These are phyloP conservation scores for Caradrina clavipalpis DNA, from an alignment of 2,888 invertebrate species.

Conservation along the genomic window DNA sequence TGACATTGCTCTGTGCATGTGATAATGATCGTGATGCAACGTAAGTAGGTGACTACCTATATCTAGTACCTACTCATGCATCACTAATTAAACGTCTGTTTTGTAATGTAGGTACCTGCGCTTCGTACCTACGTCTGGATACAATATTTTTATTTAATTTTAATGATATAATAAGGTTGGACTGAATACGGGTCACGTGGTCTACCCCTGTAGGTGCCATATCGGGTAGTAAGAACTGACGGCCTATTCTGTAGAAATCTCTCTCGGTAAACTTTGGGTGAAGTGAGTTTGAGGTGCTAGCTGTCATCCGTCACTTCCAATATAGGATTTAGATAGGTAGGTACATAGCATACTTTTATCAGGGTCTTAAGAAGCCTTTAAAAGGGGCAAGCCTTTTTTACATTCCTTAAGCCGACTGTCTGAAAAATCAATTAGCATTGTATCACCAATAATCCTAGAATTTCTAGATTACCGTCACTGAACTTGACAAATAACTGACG, in stretches of 20 bases:
- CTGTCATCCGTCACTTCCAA: too few species aligned
- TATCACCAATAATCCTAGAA: too few species aligned
- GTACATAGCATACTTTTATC: too few species aligned
- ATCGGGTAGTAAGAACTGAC: too few species aligned
- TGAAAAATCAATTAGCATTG: not conserved
- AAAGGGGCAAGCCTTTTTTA: too few species aligned
- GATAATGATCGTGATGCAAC: slow-evolving; percentile 80
- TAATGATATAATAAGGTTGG: not conserved
- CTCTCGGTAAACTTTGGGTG: too few species aligned
- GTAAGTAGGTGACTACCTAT: slow-evolving; percentile 65
- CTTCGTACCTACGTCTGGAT: slow-evolving; percentile 31
- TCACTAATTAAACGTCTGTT: slow-evolving; percentile 53
- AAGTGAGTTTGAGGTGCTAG: too few species aligned
- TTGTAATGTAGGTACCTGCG: slow-evolving; percentile 17
- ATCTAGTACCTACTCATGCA: slow-evolving; percentile 55
- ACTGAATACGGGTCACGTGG: slow-evolving; percentile 2
- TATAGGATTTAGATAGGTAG: too few species aligned
- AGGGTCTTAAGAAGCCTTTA: too few species aligned
- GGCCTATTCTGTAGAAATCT: too few species aligned
- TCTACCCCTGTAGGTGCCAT: too few species aligned
- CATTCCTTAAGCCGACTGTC: too few species aligned
- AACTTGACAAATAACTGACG: not conserved
- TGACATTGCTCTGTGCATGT: slow-evolving; percentile 84
- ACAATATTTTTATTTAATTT: slow-evolving; percentile 20
- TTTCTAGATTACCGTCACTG: not conserved